Evolutionary conservation across 1,140 invertebrate species (phyloP).

Genomic region (Nymphalis io): DNA sequence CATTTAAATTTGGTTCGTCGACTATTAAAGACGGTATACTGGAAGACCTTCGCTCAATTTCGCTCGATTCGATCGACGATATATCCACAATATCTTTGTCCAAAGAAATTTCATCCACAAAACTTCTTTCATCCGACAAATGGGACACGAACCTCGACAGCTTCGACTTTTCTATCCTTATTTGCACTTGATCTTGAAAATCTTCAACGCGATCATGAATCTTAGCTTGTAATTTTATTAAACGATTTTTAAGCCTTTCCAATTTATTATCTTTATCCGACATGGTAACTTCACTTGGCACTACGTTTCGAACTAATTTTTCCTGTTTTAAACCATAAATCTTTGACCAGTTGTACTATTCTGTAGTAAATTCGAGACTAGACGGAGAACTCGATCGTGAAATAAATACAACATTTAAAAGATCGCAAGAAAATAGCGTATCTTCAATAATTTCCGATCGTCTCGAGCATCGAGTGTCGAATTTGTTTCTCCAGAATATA

Average conservation of each 20-base stretch:
- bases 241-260: constrained; percentile 63
- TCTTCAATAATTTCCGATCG: too few relatives aligned
- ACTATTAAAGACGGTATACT: constrained; percentile 63
- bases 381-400: too few relatives aligned
- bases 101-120: constrained; percentile 43
- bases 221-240: constrained; percentile 71
- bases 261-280: constrained; percentile 69
- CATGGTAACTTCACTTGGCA: constrained; percentile 39
- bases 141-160: constrained; percentile 69
- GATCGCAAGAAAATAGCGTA: too few relatives aligned
- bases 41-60: constrained; percentile 18
- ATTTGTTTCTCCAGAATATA: too few relatives aligned
- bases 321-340: background rate
- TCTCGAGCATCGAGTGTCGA: too few relatives aligned
- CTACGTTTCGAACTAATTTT: constrained; percentile 1
- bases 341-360: background rate
- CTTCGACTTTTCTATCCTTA: constrained; percentile 65
- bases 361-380: too few relatives aligned
- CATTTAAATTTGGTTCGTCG: constrained; percentile 50
- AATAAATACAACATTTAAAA: too few relatives aligned
- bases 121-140: constrained; percentile 63
- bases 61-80: constrained; percentile 45
- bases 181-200: constrained; percentile 73
- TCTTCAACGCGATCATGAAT: constrained; percentile 75
- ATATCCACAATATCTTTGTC: constrained; percentile 47